These are phyloP conservation scores for Centropyge bicolor DNA, from an alignment of 2,797 vertebrate species.

Conservation along the genomic window DNA sequence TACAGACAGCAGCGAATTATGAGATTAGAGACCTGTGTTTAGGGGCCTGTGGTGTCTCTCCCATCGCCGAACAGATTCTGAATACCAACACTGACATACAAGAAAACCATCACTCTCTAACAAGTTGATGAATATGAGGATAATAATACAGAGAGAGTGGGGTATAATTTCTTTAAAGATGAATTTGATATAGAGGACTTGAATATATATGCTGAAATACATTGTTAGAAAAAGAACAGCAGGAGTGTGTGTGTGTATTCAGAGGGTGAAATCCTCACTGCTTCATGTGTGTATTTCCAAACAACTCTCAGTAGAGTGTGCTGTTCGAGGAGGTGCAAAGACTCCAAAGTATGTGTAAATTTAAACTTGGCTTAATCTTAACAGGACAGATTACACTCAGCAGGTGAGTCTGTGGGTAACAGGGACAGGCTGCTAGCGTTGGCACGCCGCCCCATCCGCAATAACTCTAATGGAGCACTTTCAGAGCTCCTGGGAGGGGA, in stretches of 20 bases:
- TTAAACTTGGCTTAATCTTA: constrained; percentile 67
- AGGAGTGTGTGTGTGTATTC: background rate
- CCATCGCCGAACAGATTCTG: constrained; percentile 13
- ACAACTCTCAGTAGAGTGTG: constrained; percentile 10
- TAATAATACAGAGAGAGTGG: background rate
- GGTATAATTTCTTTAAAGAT: background rate
- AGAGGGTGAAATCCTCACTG: background rate
- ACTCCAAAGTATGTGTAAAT: constrained; percentile 55
- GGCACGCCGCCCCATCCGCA: constrained; percentile 69
- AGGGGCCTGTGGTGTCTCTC: constrained; percentile 36
- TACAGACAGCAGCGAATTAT: constrained; percentile 55
- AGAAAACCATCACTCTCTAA: constrained; percentile 1
- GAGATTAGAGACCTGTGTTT: constrained; percentile 58
- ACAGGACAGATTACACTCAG: constrained; percentile 77
- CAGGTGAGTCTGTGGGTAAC: constrained; percentile 78
- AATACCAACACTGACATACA: constrained; percentile 16
- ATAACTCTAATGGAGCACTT: constrained; percentile 82
- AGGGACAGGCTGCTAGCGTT: constrained; percentile 69
- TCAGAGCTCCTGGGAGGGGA: constrained; percentile 78
- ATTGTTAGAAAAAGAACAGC: background rate
- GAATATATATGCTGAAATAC: background rate
- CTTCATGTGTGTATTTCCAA: background rate
- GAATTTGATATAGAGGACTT: background rate
- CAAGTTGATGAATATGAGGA: constrained; percentile 8
- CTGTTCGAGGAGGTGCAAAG: constrained; percentile 24